These are phyloP conservation scores for Eucidaris tribuloides DNA, from an alignment of 35 echinoderm and acorn worm genomes.

Conservation along the genomic window DNA sequence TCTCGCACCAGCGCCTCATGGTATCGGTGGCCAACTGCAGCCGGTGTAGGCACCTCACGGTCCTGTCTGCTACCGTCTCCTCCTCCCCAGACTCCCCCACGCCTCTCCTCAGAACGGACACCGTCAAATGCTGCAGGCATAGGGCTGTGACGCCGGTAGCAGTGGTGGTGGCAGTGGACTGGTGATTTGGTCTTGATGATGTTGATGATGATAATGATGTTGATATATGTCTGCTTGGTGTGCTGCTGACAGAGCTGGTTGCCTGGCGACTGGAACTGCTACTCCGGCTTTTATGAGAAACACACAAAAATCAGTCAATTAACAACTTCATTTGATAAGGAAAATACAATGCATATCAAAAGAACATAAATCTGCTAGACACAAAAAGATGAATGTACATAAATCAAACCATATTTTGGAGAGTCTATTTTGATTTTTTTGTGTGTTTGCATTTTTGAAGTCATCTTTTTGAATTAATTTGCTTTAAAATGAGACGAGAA, in stretches of 20 bases:
- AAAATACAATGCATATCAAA: no score
- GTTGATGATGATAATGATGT: not conserved
- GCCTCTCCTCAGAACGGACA: not conserved
- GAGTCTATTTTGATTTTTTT: no score
- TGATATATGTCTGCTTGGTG: not conserved
- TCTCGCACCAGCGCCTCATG: not conserved
- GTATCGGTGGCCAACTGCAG: not conserved
- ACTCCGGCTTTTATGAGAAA: not conserved
- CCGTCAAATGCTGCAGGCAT: not conserved
- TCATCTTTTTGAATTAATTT: no score
- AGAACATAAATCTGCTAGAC: no score
- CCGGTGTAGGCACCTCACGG: constrained; percentile 12
- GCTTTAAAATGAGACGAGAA: no score
- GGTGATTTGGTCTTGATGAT: not conserved
- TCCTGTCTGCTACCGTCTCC: constrained; percentile 26
- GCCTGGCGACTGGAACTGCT: not conserved
- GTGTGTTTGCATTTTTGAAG: no score
- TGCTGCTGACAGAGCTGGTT: not conserved
- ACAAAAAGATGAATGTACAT: no score
- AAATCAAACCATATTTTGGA: no score
- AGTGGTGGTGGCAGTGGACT: not conserved
- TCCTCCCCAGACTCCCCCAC: not conserved
- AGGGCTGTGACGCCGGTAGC: not conserved
- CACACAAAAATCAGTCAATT: not conserved
- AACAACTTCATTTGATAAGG: no score